Evolutionary conservation across 2,113 vertebrate species (phyloP).

Genomic region (Salvelinus sp.): DNA sequence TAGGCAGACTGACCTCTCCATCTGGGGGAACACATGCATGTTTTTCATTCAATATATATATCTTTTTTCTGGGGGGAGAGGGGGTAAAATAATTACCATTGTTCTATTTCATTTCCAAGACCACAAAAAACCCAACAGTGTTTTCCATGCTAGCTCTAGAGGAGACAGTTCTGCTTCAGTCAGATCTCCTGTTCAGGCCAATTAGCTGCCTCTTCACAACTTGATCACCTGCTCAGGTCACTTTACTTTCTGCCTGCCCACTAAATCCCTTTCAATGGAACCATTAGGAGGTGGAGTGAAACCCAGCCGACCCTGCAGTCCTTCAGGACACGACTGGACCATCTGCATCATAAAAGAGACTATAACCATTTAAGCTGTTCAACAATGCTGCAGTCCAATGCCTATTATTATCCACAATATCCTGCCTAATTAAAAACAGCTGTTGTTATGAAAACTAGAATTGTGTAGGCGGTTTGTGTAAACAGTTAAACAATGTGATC

Average conservation of each 20-base stretch:
- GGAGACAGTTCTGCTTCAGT: background rate
- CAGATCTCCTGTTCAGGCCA: background rate
- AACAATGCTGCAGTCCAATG: constrained; percentile 18
- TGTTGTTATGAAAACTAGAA: constrained; percentile 39
- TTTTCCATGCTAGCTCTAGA: background rate
- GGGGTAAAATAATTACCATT: too few species aligned
- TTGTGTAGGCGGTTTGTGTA: constrained; percentile 18
- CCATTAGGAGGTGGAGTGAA: constrained; percentile 48
- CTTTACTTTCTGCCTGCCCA: constrained; percentile 19
- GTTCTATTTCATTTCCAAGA: background rate
- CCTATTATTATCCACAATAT: constrained; percentile 38
- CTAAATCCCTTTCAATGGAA: constrained; percentile 57
- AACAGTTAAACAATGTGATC: constrained; percentile 33
- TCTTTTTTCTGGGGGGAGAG: too few species aligned
- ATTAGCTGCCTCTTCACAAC: constrained; percentile 40
- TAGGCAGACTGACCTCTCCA: background rate
- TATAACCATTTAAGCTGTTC: constrained; percentile 34
- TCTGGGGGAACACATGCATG: background rate
- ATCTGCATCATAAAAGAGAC: constrained; percentile 58
- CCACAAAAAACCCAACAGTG: background rate
- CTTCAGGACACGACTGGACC: constrained; percentile 43
- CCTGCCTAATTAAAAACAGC: constrained; percentile 44
- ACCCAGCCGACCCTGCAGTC: constrained; percentile 53
- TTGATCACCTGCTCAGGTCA: constrained; percentile 53
- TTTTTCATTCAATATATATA: too few species aligned